Base-by-base conservation (phyloP, 1,140 invertebrate species). In the Drosophila lacteicornis region DNA sequence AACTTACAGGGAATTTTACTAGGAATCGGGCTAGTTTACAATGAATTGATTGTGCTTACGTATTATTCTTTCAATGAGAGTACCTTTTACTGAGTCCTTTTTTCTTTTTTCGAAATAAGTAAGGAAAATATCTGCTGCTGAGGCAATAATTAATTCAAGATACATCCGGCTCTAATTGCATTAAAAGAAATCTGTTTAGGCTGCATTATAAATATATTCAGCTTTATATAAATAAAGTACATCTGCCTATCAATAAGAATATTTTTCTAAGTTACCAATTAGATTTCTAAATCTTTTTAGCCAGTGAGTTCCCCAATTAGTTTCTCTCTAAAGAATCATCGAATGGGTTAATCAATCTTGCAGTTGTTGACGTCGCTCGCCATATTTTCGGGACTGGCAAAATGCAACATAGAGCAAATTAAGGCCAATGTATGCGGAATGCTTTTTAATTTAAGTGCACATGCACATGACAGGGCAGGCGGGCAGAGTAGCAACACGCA, bases 381-480 rank as follows among this genome's bases (percentile, higher is more conserved):
- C 50, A 76, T 49, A 67, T 43, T 55, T 75, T 77, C n/a, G 46
- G 47, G 42, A 33, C 22, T 42, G 13, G 47, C 49, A 57, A 56
- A 49, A 25, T 27, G 71, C 60, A 42, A 45, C 49, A 45, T 56
- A 66, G n/a, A 9, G 56, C 36, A 58, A 60, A 71, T 73, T 73
- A 60, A 42, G 69, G 69, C 45, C 53, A 73, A 73, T 73, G 67
- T 73, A 59, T 71, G 53, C 53, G 69, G 69, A 73, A 73, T 71
- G 69, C 58, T 62, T 70, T 79, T 79, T 79, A 77, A 77, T 79
- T 79, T 79, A 78, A 79, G 75, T 79, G 75, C 74, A 78, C 75
- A 78, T 78, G 74, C 75, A 78, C 75, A 78, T 77, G 75, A 77
- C 63, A 76, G 53, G 61, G 42, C 51, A 43, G 33, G 38, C 17